Conservation (phyloP, 2,797 vertebrate genomes). For the Darevskia nairensis region DNA sequence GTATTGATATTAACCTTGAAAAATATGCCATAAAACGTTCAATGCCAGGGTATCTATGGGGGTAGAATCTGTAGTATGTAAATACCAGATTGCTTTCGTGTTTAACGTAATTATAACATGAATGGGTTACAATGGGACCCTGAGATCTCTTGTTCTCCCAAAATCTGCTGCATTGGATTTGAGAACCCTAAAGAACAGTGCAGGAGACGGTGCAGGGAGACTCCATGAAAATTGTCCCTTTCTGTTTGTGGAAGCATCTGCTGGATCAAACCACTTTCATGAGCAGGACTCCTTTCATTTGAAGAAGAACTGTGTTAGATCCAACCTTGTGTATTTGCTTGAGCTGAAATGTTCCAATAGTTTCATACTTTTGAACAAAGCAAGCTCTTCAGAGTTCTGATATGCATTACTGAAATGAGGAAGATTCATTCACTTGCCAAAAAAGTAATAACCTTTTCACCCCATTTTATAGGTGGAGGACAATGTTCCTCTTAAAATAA, state of each 20-base stretch:
- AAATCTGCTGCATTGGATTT: neutral
- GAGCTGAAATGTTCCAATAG: neutral
- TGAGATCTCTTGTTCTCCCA: neutral
- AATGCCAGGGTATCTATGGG: neutral
- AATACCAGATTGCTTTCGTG: neutral
- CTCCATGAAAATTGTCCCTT: neutral
- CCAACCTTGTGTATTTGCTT: neutral
- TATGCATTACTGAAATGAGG: neutral
- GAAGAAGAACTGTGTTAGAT: neutral
- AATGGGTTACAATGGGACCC: neutral
- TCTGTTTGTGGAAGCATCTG: neutral
- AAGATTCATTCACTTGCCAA: neutral
- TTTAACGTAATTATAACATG: neutral
- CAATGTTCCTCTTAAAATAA: slow-evolving; percentile 94
- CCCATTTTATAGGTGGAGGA: slow-evolving; percentile 90
- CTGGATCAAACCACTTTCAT: neutral
- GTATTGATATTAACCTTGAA: neutral
- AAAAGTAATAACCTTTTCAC: neutral
- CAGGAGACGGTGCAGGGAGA: neutral
- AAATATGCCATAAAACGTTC: neutral
- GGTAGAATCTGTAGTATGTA: neutral
- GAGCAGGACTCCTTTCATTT: neutral
- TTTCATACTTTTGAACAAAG: neutral
- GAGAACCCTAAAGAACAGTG: neutral
- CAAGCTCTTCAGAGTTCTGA: neutral